Base-by-base conservation (phyloP, 2,888 invertebrate genomes). In the Mactromeris polynyma region DNA sequence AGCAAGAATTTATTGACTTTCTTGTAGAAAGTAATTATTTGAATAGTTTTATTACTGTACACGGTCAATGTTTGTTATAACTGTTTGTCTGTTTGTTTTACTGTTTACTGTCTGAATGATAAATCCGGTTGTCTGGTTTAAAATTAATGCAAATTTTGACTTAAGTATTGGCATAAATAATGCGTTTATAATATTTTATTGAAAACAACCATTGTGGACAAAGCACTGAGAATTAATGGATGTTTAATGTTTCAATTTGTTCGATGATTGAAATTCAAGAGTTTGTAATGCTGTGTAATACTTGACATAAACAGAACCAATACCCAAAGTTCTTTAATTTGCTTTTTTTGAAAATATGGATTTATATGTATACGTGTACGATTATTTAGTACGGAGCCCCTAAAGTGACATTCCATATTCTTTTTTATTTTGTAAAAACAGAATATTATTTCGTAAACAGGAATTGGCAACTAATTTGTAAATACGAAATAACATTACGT, bases 81-180 rank as follows among this genome's bases (percentile, higher is more conserved):
- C 58, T 58, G 21, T 58, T 58, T 7, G 21, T 58, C n/a, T 58
- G 58, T 58, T 64, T 64, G 26, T 9, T 26, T 64, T 64, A 26
- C n/a, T 26, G 58, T 64, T 64, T 64, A 26, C n/a, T 26, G 58
- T 64, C 11, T 64, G n/a, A 64, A 64, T n/a, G n/a, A 64, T 64
- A n/a, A 26, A 64, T 64, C 9, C 7, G 26, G 11, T 64, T 64
- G 26, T 26, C 26, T 26, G 26, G 58, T 26, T 64, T n/a, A 26
- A 64, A n/a, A 64, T 64, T 64, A 64, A 64, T 64, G 58, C 58
- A 64, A 64, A 64, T 64, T 26, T 64, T 64, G n/a, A 64, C 58
- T 64, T 64, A 64, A 64, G 26, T 64, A 64, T 64, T 64, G n/a
- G 58, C 9, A 64, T n/a, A 26, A 26, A 64, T 26, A 26, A 64